These are phyloP conservation scores for Buceros bicornis DNA, from an alignment of 2,797 vertebrate species.

Conservation along the genomic window DNA sequence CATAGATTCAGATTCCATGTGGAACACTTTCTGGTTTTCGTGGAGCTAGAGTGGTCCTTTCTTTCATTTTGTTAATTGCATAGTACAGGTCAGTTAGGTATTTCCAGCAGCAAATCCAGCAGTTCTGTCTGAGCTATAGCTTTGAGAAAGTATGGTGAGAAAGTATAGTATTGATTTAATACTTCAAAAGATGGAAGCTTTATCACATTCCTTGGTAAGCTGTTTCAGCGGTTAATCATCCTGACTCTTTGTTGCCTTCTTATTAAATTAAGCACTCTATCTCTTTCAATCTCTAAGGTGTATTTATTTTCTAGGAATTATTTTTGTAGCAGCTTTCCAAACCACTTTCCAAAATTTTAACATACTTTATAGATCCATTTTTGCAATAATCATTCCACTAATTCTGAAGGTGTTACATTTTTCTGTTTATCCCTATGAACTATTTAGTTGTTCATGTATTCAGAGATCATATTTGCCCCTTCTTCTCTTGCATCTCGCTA, in stretches of 20 bases:
- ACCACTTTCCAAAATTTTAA: not conserved
- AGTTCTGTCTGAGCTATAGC: not conserved
- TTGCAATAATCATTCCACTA: not conserved
- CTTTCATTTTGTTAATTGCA: not conserved
- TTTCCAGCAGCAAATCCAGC: not conserved
- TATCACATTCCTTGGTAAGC: not conserved
- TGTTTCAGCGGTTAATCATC: not conserved
- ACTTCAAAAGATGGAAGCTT: not conserved
- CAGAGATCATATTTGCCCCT: not conserved
- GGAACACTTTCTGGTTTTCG: fast-evolving
- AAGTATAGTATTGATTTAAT: not conserved
- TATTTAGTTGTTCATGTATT: not conserved
- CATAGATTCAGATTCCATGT: not conserved
- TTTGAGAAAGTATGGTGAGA: not conserved
- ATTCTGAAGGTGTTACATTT: not conserved
- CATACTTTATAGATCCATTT: not conserved
- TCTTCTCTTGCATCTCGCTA: not conserved
- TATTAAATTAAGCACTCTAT: not conserved
- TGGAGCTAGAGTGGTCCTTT: not conserved
- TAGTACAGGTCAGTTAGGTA: not conserved
- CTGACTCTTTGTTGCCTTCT: not conserved
- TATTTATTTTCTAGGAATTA: not conserved
- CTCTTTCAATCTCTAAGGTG: not conserved
- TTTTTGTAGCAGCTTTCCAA: not conserved
- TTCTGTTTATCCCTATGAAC: not conserved